Evolutionary conservation across 2,888 invertebrate species (phyloP), one percentile per base, ranked within the genome.

Genomic region (Callinectes sapidus): DNA sequence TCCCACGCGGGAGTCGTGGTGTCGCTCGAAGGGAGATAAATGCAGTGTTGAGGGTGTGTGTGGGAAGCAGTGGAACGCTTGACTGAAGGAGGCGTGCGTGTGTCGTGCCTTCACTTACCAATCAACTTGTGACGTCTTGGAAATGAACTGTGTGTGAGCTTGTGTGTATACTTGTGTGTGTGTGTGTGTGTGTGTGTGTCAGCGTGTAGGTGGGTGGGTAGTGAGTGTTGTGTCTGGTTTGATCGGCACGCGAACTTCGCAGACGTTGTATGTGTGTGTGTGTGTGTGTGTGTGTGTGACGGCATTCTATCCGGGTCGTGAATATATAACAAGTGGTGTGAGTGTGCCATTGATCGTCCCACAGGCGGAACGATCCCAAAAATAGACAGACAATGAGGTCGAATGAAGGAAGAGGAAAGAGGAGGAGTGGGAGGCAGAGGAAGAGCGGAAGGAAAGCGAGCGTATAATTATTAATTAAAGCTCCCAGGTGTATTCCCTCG

Each of bases 181-280:
- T 28, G 71, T 71, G 71, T 28, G n/a, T 28, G 71, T 71, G 71
- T 71, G 6, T 1, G 28, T 18, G 61, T 61, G 18, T 61, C 1
- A 0, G 61, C 10, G 61, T 18, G 61, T 61, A 10, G 16, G 61
- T 61, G 61, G 16, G 61, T 61, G 61, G 16, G 61, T 61, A 28
- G 71, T 71, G 71, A n/a, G 71, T 71, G 71, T 71, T 71, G 71
- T 71, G 71, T 71, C 23, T 71, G 71, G 48, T 48, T 48, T 48
- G 48, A 48, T 48, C 48, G 48, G 48, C 48, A 48, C 48, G 48
- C 48, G 48, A 48, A 48, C 8, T 48, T 48, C 6, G 48, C 48
- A 48, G 48, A 48, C 48, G 48, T 71, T n/a, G 71, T 71, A n/a
- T 77, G 77, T 77, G 77, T 77, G 77, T 77, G 77, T 81, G 81